Evolutionary conservation across 2,113 vertebrate species (phyloP).

Genomic region (Gorsachius goisagi): DNA sequence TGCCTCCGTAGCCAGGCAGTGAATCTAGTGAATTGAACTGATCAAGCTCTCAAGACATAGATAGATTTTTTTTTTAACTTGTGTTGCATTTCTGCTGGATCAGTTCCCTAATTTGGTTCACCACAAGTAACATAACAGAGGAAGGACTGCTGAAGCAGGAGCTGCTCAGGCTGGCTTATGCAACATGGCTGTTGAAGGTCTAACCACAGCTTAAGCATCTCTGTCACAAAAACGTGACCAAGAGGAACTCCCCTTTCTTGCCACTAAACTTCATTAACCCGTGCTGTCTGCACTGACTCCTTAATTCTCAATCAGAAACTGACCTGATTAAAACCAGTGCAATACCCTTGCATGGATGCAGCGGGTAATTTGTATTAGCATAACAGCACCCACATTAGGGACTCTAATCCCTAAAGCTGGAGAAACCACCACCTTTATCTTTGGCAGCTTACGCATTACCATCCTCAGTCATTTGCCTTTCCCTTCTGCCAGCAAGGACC

Average conservation of each 20-base stretch:
- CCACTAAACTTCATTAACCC: neutral
- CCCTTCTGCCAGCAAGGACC: neutral
- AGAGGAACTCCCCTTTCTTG: neutral
- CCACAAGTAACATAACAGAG: neutral
- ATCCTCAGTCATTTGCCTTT: neutral
- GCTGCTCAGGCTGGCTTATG: neutral
- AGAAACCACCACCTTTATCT: neutral
- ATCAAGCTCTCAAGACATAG: neutral
- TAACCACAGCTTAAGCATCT: neutral
- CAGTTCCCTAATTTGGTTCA: neutral
- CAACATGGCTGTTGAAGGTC: neutral
- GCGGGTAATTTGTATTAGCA: neutral
- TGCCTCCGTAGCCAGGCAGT: neutral
- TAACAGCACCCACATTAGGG: neutral
- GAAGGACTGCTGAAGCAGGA: neutral
- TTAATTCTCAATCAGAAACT: neutral
- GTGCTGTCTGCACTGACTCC: neutral
- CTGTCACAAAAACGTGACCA: neutral
- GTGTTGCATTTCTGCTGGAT: neutral
- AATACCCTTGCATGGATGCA: neutral
- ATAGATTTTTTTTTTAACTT: neutral
- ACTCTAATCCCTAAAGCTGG: constrained; percentile 29
- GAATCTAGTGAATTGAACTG: neutral
- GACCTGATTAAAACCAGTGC: neutral
- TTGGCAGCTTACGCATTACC: neutral